Evolutionary conservation across 2,888 invertebrate genomes (phyloP).

Genomic region (Campoplex capitator): DNA sequence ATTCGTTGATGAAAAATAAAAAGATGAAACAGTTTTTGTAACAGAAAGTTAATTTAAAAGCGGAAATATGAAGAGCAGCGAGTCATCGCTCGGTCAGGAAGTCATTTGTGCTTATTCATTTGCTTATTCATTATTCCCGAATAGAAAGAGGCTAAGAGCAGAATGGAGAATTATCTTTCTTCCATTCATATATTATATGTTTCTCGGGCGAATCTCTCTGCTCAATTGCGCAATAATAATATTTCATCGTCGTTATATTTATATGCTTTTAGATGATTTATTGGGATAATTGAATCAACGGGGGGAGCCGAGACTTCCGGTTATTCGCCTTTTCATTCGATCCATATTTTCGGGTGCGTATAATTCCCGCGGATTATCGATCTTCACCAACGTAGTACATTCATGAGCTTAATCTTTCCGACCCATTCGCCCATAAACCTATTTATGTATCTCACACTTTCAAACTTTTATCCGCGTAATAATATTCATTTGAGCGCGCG

Average conservation of each 20-base stretch:
- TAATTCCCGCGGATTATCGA: too few relatives aligned
- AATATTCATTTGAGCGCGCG: too few relatives aligned
- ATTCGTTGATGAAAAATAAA: background rate
- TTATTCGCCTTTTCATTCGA: too few relatives aligned
- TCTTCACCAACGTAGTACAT: too few relatives aligned
- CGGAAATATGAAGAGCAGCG: constrained; percentile 36
- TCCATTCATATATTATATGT: constrained; percentile 3
- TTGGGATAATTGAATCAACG: background rate
- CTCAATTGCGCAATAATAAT: constrained; percentile 1
- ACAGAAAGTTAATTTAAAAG: constrained; percentile 2
- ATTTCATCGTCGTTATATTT: background rate
- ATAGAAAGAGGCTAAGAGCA: constrained; percentile 13
- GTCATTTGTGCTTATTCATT: constrained; percentile 27
- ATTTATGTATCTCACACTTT: too few relatives aligned
- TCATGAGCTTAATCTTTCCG: too few relatives aligned
- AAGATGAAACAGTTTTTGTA: constrained; percentile 2
- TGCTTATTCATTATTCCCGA: constrained; percentile 10
- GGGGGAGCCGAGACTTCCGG: background rate
- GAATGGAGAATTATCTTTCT: constrained; percentile 8
- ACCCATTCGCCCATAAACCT: too few relatives aligned
- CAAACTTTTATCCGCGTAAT: too few relatives aligned
- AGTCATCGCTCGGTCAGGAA: constrained; percentile 30
- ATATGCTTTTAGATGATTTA: background rate
- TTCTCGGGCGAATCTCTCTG: constrained; percentile 23
- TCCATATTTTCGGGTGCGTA: too few relatives aligned